phyloP scores from a whole-genome alignment of 2,888 invertebrate species.

The Dendrolimus pini region DNA sequence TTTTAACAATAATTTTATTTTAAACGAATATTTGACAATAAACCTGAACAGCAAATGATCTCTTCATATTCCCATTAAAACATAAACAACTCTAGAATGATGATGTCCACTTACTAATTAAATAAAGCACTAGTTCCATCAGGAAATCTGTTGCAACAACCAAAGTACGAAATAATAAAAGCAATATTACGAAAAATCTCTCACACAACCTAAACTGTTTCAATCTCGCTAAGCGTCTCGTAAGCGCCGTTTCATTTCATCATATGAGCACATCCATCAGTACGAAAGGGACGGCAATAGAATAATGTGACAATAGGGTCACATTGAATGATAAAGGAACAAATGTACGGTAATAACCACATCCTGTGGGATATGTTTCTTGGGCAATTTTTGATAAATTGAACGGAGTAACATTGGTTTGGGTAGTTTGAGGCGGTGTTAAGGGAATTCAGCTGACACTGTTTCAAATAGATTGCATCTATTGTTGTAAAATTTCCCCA shows the following conservation, averaged over 20 bases:
- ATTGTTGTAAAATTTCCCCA: too few relatives aligned
- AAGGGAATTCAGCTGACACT: background rate
- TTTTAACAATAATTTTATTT: too few relatives aligned
- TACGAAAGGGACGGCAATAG: background rate
- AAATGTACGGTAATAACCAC: conserved; percentile 37
- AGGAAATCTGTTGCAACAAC: too few relatives aligned
- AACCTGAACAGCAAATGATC: too few relatives aligned
- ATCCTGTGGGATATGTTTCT: conserved; percentile 37
- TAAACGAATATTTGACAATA: too few relatives aligned
- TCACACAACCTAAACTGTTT: background rate
- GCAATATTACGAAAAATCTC: background rate
- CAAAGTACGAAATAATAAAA: too few relatives aligned
- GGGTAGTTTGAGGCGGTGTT: background rate
- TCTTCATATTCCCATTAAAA: too few relatives aligned
- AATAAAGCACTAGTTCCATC: too few relatives aligned
- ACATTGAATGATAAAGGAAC: background rate
- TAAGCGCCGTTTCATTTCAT: background rate
- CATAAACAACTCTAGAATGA: too few relatives aligned
- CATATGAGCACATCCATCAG: background rate
- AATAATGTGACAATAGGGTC: background rate
- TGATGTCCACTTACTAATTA: too few relatives aligned
- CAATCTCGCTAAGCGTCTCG: background rate
- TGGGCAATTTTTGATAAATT: background rate
- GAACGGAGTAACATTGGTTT: background rate
- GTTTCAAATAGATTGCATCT: too few relatives aligned